A percentile compares a stretch with the other conserved stretches of the same genome.
phyloP scores from a whole-genome alignment of 2,113 vertebrate species.

The Malurus elegans region DNA sequence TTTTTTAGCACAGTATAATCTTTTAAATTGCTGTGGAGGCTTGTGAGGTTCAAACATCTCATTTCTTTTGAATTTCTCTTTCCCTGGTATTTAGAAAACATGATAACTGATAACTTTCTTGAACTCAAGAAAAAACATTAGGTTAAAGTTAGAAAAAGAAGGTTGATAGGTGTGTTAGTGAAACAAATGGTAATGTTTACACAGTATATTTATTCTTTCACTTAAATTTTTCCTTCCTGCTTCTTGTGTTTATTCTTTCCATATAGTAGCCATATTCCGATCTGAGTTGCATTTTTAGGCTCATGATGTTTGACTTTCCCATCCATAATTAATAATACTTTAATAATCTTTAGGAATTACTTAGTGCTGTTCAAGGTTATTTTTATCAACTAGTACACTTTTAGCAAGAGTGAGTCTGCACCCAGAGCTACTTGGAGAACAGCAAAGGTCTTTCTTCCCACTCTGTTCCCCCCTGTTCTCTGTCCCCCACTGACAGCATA shows the following conservation, averaged over 20 bases:
- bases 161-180: background rate
- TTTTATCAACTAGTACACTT: background rate
- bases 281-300: background rate
- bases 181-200: background rate
- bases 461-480: background rate
- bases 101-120: background rate
- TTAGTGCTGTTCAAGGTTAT: background rate
- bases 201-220: background rate
- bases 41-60: background rate
- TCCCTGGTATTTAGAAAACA: background rate
- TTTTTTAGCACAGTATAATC: background rate
- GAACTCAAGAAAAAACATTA: background rate
- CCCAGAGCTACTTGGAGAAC: background rate
- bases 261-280: background rate
- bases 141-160: background rate
- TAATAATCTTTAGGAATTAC: background rate
- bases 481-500: background rate
- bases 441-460: background rate
- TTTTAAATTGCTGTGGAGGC: background rate
- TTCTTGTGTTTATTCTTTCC: constrained; percentile 1
- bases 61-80: background rate
- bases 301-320: constrained; percentile 5
- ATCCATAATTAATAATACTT: background rate
- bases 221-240: background rate
- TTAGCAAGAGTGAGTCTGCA: background rate